phyloP scores from a whole-genome alignment of 2,113 vertebrate genomes.

The Periophthalmodon schlosseri region DNA sequence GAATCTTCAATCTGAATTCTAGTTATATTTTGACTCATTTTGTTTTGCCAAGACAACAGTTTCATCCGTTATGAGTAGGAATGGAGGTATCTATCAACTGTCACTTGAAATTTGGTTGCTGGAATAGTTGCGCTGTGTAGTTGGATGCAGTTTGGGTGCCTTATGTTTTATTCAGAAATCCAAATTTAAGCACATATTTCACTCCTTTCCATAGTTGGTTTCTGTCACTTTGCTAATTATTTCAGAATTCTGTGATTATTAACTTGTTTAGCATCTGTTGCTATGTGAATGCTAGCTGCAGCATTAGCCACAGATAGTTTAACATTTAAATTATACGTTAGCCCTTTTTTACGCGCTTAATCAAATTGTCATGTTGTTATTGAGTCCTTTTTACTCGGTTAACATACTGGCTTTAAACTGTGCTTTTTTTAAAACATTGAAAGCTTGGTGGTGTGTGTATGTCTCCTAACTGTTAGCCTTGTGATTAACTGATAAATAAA shows the following conservation, averaged over 20 bases:
- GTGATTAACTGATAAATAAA: slow-evolving; percentile 5
- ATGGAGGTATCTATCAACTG: background rate
- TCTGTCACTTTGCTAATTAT: slow-evolving; percentile 1
- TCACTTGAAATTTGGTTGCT: background rate
- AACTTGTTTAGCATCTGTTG: background rate
- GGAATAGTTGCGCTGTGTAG: background rate
- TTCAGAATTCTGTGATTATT: background rate
- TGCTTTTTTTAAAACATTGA: background rate
- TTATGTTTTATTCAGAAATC: slow-evolving; percentile 1
- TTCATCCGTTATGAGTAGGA: background rate
- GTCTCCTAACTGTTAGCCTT: slow-evolving; percentile 3
- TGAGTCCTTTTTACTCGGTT: background rate
- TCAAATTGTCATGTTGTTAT: background rate
- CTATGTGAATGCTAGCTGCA: background rate
- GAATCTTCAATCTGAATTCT: too few species aligned
- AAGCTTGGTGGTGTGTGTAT: background rate
- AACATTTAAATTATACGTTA: background rate
- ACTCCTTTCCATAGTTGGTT: background rate
- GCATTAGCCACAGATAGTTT: background rate
- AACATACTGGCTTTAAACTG: background rate
- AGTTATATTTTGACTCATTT: background rate
- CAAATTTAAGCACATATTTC: background rate
- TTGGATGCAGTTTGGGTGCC: background rate
- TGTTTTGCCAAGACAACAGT: background rate
- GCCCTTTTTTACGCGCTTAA: background rate